Conservation (phyloP, 2,888 invertebrate genomes). For the Caenorhabditis auriculariae region DNA sequence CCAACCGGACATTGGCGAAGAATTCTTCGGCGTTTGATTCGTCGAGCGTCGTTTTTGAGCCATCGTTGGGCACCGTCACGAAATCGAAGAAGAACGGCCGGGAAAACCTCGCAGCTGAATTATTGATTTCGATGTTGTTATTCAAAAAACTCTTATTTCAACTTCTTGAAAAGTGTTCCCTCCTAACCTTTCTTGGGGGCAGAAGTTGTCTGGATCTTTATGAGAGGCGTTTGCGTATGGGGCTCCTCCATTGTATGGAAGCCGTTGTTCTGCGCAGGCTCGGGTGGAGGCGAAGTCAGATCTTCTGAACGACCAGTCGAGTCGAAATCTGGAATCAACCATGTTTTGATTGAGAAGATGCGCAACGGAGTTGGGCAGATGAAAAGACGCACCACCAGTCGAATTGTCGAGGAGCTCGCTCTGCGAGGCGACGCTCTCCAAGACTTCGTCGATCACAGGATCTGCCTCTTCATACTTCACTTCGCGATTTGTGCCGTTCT, state of each 20-base stretch:
- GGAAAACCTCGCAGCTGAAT: conserved; percentile 6
- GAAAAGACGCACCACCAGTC: no score
- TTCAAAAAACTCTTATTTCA: background rate
- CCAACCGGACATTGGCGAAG: conserved; percentile 15
- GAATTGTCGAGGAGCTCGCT: conserved; percentile 15
- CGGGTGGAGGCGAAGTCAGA: no score
- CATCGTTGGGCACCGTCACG: conserved; percentile 20
- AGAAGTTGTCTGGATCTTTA: no score
- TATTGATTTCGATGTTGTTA: background rate
- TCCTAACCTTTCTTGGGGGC: conserved; percentile 1
- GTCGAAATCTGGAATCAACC: no score
- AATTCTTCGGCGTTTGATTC: conserved; percentile 10
- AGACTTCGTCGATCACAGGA: conserved; percentile 16
- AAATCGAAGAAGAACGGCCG: conserved; percentile 21
- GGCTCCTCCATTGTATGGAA: no score
- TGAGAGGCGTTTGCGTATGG: no score
- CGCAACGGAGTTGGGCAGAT: no score
- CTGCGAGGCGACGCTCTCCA: conserved; percentile 15
- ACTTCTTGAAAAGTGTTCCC: background rate
- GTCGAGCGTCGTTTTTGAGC: conserved; percentile 7
- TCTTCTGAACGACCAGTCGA: no score
- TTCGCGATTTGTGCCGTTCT: conserved; percentile 9
- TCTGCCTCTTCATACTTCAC: conserved; percentile 17
- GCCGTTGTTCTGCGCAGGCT: no score
- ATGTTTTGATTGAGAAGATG: no score